These are phyloP conservation scores for Heloderma charlesbogerti DNA, from an alignment of 2,113 vertebrate species.

Conservation along the genomic window DNA sequence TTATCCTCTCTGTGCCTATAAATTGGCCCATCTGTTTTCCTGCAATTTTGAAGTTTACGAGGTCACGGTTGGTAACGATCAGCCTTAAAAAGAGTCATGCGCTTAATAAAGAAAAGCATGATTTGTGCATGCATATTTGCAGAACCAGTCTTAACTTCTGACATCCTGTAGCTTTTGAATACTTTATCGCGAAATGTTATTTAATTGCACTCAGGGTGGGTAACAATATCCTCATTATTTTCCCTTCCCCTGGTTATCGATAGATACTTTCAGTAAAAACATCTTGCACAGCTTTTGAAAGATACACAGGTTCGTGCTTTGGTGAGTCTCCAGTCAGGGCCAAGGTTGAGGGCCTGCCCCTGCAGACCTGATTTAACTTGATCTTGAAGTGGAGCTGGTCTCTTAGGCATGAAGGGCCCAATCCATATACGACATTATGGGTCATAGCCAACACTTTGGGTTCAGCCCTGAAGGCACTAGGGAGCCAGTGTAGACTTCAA, in stretches of 20 bases:
- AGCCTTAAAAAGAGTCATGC: neutral
- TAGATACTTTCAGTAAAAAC: neutral
- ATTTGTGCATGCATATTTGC: rapidly evolving
- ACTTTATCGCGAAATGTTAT: neutral
- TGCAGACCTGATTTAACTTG: neutral
- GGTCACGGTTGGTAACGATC: neutral
- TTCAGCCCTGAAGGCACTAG: no score
- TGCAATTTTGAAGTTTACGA: neutral
- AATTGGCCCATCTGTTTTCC: neutral
- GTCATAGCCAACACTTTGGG: no score
- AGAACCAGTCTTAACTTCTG: neutral
- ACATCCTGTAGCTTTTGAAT: neutral
- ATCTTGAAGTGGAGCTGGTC: no score
- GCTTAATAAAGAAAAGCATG: neutral
- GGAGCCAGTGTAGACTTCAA: no score
- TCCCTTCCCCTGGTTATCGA: neutral
- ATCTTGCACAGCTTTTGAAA: neutral
- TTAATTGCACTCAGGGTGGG: neutral
- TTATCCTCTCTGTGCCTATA: neutral
- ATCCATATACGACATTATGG: no score
- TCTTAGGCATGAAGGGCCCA: no score
- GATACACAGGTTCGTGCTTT: neutral
- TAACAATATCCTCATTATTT: neutral
- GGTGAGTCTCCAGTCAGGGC: neutral
- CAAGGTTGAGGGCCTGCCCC: neutral